These are phyloP conservation scores for Ommatoiulus sabulosus DNA, from an alignment of 2,888 invertebrate species.

Conservation along the genomic window DNA sequence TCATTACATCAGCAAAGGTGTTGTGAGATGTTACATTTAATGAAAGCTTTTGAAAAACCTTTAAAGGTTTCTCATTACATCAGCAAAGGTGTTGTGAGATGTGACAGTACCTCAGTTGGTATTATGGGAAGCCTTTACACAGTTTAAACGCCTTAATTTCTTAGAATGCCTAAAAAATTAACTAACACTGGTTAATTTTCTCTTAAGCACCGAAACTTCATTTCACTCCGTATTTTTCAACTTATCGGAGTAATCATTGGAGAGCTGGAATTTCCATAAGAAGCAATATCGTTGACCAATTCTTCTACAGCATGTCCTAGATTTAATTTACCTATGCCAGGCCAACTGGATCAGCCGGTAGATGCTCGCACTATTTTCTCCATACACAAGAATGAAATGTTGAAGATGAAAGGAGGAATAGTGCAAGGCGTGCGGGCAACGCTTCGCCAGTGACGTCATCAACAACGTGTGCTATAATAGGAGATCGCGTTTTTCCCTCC, in stretches of 20 bases:
- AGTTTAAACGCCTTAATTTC: too few species aligned
- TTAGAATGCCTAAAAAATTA: too few species aligned
- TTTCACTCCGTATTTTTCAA: background rate
- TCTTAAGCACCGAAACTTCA: background rate
- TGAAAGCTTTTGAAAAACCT: too few species aligned
- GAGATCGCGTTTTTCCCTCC: slow-evolving; percentile 3
- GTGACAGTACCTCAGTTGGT: too few species aligned
- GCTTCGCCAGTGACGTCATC: background rate
- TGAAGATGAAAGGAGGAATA: slow-evolving; percentile 25
- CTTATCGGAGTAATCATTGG: background rate
- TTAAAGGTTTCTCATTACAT: too few species aligned
- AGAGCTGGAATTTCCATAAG: background rate
- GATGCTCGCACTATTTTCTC: slow-evolving; percentile 26
- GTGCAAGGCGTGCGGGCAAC: background rate
- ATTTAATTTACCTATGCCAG: background rate
- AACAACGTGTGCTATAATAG: slow-evolving; percentile 6
- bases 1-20: too few species aligned
- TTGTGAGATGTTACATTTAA: too few species aligned
- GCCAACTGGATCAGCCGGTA: background rate
- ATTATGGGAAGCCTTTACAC: too few species aligned
- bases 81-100: too few species aligned
- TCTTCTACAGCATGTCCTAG: background rate
- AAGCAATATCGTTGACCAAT: background rate
- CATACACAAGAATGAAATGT: background rate
- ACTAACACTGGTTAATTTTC: too few species aligned